phyloP scores from a whole-genome alignment of 2,797 vertebrate genomes.

The Hoplostethus mediterraneus region DNA sequence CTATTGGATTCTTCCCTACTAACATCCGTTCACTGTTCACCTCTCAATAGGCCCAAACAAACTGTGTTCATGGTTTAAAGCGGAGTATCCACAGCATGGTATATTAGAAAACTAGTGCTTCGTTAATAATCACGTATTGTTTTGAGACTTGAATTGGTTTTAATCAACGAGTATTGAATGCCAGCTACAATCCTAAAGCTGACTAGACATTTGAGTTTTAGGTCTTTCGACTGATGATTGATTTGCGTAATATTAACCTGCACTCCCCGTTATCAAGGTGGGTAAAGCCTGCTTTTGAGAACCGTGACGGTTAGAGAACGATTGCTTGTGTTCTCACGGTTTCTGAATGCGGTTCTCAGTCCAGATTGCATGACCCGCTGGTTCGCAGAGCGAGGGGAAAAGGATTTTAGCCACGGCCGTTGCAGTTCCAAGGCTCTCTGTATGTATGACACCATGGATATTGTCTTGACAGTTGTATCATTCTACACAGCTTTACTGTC shows the following conservation, averaged over 20 bases:
- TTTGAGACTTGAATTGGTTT: conserved; percentile 51
- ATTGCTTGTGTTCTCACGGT: conserved; percentile 33
- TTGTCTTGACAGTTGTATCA: conserved; percentile 64
- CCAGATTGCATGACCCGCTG: conserved; percentile 63
- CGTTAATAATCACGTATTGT: conserved; percentile 36
- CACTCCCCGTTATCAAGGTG: conserved; percentile 28
- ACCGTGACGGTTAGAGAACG: conserved; percentile 21
- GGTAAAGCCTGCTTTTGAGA: conserved; percentile 44
- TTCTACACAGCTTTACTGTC: conserved; percentile 72
- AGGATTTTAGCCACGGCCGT: conserved; percentile 35
- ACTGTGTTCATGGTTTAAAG: conserved; percentile 35
- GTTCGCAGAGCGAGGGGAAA: conserved; percentile 35
- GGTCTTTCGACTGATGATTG: conserved; percentile 55
- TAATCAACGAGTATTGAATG: conserved; percentile 41
- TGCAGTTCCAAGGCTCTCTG: conserved; percentile 54
- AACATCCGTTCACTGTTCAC: conserved; percentile 43
- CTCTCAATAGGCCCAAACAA: conserved; percentile 43
- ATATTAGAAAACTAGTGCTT: conserved; percentile 47
- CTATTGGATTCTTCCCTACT: conserved; percentile 25
- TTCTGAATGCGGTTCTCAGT: conserved; percentile 41
- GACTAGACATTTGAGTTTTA: conserved; percentile 19
- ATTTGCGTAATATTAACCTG: conserved; percentile 58
- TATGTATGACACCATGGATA: conserved; percentile 56
- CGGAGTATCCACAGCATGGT: conserved; percentile 34
- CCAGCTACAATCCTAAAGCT: conserved; percentile 28